Percentiles rank a stretch among this genome's conserved stretches.
phyloP scores from a whole-genome alignment of 2,113 vertebrate species.

The Coracopsis vasa region DNA sequence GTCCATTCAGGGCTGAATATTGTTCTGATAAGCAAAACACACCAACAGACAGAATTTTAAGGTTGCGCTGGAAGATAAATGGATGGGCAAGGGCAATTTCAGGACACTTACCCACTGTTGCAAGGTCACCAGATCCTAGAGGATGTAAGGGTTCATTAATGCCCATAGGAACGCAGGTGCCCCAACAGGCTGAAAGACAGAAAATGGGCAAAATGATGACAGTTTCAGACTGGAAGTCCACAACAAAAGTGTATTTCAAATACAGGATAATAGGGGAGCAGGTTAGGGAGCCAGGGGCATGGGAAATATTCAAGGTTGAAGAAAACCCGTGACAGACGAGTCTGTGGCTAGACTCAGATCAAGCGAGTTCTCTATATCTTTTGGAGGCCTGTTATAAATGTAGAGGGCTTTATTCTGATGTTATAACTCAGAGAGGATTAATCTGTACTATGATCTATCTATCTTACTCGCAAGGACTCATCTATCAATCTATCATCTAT shows the following conservation, averaged over 20 bases:
- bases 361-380: background rate
- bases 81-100: background rate
- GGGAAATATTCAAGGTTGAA: background rate
- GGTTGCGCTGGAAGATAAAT: background rate
- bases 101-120: background rate
- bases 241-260: background rate
- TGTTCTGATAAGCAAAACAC: background rate
- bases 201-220: background rate
- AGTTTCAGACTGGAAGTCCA: background rate
- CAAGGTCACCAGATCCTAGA: background rate
- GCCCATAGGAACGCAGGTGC: background rate
- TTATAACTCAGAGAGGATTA: background rate
- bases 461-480: background rate
- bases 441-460: background rate
- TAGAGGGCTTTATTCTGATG: background rate
- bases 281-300: background rate
- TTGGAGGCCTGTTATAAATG: background rate
- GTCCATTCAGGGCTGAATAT: background rate
- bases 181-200: background rate
- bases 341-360: background rate
- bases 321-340: background rate
- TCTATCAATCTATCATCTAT: background rate
- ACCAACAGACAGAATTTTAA: background rate
- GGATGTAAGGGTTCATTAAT: background rate
- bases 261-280: background rate